Evolutionary conservation across 92 coral and sea anemone species (phyloP), one percentile per base, ranked within the genome.

Genomic region (Actinernus sp.): DNA sequence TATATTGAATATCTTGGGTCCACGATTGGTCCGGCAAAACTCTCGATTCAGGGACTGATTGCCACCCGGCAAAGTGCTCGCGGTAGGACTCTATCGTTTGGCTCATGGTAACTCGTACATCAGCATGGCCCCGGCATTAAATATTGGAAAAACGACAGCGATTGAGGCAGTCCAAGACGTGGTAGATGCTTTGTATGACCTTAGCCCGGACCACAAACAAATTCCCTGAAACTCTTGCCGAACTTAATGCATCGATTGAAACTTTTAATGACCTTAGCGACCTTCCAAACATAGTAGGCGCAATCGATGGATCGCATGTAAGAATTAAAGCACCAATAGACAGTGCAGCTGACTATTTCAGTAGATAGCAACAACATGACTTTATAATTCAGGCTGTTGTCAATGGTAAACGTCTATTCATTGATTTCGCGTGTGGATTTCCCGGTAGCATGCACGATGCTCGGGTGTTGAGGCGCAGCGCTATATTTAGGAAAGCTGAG

Each of bases 391-490:
- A 74, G 29, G 73, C 73, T 33, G 74, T 74, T 31, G 82, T 50
- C 18, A 45, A 63, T 67, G 84, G 77, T 4, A 43, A 39, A 27
- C 24, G 58, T 27, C 33, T 58, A 32, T 78, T 78, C 50, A 55
- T 67, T 21, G 85, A 78, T 68, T 78, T 78, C 59, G 70, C 65
- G 2, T 59, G 63, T 34, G 77, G 85, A 12, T 68, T 65, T 41
- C 77, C 85, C 26, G 85, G 85, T 46, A 65, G 77, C 21, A 65
- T 67, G 84, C 84, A 77, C 32, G 76, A 77, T 55, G 74, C 53
- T 21, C 74, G 68, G 43, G 76, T 77, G 16, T 56, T 57, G 31
- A 3, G 61, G 12, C 47, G 49, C 26, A 41, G 68, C 32, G 30
- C 64, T 12, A 21, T 54, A 25, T 64, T 49, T 47, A 31, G 63